phyloP scores from a whole-genome alignment of 2,113 vertebrate genomes.

The Meles meles region DNA sequence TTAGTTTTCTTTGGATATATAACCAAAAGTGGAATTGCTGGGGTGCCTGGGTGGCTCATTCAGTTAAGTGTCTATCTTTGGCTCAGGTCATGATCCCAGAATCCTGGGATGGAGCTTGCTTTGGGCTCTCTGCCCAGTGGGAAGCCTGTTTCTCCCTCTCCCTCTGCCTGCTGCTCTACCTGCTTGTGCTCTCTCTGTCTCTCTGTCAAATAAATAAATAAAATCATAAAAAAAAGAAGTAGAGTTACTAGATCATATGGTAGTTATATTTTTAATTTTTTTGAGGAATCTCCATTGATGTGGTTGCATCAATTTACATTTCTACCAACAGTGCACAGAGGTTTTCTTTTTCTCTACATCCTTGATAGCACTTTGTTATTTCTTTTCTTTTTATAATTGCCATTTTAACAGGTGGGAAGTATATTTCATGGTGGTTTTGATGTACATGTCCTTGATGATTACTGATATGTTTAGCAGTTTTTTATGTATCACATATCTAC shows the following conservation, averaged over 20 bases:
- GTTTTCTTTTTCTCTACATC: neutral
- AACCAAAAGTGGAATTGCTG: neutral
- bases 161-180: no score
- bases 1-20: neutral
- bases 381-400: neutral
- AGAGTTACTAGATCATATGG: neutral
- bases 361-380: neutral
- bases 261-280: conserved; percentile 6
- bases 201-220: no score
- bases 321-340: neutral
- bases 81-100: no score
- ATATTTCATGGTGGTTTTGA: neutral
- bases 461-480: neutral
- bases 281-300: neutral
- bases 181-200: no score
- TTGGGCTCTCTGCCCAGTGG: no score
- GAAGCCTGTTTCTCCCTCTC: no score
- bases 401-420: neutral
- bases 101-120: no score
- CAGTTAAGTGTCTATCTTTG: no score
- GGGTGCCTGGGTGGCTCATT: no score
- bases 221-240: neutral
- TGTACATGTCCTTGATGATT: neutral
- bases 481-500: neutral
- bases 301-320: neutral